Percentiles rank a stretch among this genome's conserved stretches.
These are phyloP conservation scores for Hoplodrina ambigua DNA, from an alignment of 2,888 invertebrate species.

Conservation along the genomic window DNA sequence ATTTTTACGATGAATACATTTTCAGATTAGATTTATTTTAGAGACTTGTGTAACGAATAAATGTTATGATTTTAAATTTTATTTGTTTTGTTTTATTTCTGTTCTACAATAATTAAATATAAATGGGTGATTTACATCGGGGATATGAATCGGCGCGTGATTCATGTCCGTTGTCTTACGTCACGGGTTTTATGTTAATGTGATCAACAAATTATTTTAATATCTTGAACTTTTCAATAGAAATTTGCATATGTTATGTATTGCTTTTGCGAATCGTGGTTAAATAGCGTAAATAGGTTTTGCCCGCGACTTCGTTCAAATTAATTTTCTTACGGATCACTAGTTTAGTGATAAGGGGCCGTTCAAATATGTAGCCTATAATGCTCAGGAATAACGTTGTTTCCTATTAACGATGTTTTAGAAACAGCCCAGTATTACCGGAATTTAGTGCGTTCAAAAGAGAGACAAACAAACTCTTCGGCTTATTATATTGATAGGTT, in stretches of 20 bases:
- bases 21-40: slow-evolving; percentile 39
- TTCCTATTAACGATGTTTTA: too few relatives aligned
- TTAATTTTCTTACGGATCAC: too few relatives aligned
- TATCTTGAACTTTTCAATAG: slow-evolving; percentile 1
- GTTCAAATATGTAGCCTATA: too few relatives aligned
- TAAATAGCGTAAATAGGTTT: too few relatives aligned
- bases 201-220: neutral
- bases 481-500: too few relatives aligned
- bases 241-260: slow-evolving; percentile 59
- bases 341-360: too few relatives aligned
- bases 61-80: slow-evolving; percentile 6
- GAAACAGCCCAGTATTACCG: too few relatives aligned
- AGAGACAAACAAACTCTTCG: too few relatives aligned
- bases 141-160: slow-evolving; percentile 68
- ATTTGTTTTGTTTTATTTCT: slow-evolving; percentile 21
- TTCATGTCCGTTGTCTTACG: slow-evolving; percentile 73
- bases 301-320: too few relatives aligned
- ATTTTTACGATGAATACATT: neutral
- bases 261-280: too few relatives aligned
- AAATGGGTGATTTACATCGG: slow-evolving; percentile 75
- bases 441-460: too few relatives aligned
- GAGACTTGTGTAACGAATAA: slow-evolving; percentile 30
- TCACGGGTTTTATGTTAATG: slow-evolving; percentile 44
- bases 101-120: slow-evolving; percentile 66
- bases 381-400: too few relatives aligned